These are phyloP conservation scores for Serripes groenlandicus DNA, from an alignment of 2,888 invertebrate genomes.

Conservation along the genomic window DNA sequence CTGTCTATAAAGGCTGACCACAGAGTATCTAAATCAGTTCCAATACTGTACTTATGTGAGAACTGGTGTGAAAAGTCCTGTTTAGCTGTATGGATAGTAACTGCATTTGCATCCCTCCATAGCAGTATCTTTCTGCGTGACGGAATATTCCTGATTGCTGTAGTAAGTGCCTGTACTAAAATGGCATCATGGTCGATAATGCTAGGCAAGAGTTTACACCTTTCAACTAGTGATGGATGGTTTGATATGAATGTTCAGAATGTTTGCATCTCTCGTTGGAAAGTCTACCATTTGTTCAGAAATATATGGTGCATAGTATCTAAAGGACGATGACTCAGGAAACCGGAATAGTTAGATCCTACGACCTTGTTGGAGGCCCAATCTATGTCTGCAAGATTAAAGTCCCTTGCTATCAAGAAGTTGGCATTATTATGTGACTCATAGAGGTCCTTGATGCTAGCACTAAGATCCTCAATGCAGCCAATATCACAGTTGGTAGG, in stretches of 20 bases:
- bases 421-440: slow-evolving; percentile 23
- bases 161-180: slow-evolving; percentile 14
- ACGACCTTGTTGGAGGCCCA: slow-evolving; percentile 23
- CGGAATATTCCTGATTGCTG: slow-evolving; percentile 20
- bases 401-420: slow-evolving; percentile 46
- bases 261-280: slow-evolving; percentile 31
- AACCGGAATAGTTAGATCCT: slow-evolving; percentile 7
- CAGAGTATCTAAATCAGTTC: slow-evolving; percentile 22
- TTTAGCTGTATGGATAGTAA: neutral
- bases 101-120: slow-evolving; percentile 26
- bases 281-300: slow-evolving; percentile 31
- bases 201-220: slow-evolving; percentile 17
- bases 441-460: too few relatives aligned
- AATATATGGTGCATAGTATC: slow-evolving; percentile 27
- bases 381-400: slow-evolving; percentile 52
- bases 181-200: slow-evolving; percentile 44
- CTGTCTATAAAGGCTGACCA: slow-evolving; percentile 27
- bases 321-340: slow-evolving; percentile 12
- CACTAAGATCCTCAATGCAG: too few relatives aligned
- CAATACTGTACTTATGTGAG: neutral
- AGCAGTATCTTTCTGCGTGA: slow-evolving; percentile 22
- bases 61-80: slow-evolving; percentile 2
- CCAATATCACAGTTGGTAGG: too few relatives aligned
- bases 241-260: slow-evolving; percentile 28
- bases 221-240: slow-evolving; percentile 24